A percentile compares a stretch with the other conserved stretches of the same genome.
Conservation (phyloP, 2,113 vertebrate species). For the Anarrhichthys ocellatus region DNA sequence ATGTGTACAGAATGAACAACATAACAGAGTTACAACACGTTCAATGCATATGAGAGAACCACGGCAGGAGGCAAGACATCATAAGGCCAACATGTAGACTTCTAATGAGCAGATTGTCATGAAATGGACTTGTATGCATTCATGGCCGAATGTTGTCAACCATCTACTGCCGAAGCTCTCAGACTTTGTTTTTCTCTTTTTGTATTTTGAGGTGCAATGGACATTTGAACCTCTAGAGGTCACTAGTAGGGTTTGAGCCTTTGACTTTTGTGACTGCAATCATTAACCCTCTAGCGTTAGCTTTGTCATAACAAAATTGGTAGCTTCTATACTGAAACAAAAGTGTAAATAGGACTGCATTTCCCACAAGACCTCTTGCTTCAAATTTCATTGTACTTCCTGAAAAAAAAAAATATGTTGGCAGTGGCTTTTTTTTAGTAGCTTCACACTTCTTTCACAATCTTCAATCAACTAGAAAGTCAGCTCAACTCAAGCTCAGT, state of each 20-base stretch:
- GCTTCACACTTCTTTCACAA: conserved; percentile 4
- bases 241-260: neutral
- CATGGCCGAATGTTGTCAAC: neutral
- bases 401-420: neutral
- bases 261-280: neutral
- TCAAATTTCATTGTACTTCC: neutral
- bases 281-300: neutral
- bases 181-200: neutral
- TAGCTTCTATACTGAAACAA: neutral
- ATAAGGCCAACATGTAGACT: neutral
- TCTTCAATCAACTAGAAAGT: neutral
- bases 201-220: neutral
- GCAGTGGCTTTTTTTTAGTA: neutral
- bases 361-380: neutral
- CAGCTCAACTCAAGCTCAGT: neutral
- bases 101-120: neutral
- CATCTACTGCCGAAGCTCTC: neutral
- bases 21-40: too few species aligned
- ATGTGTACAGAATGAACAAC: too few species aligned
- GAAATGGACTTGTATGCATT: neutral
- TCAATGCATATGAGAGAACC: too few species aligned
- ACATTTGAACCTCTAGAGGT: neutral
- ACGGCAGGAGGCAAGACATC: neutral
- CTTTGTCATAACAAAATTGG: neutral
- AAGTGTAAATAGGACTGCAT: neutral